These are phyloP conservation scores for Apoderus coryli DNA, from an alignment of 2,888 invertebrate species.

Conservation along the genomic window DNA sequence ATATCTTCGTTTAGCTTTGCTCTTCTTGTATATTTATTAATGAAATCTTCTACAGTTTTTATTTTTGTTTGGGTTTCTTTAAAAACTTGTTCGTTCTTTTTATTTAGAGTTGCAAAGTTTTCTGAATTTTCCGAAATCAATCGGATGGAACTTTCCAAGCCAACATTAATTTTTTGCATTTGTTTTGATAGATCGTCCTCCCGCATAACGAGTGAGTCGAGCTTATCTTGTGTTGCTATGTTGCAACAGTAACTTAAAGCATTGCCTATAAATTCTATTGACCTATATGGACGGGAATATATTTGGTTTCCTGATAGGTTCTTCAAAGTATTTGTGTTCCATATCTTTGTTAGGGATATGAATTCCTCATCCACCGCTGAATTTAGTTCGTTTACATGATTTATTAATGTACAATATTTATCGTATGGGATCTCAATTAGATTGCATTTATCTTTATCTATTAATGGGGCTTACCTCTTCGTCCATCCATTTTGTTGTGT, in stretches of 20 bases:
- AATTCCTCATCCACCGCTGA: too few relatives aligned
- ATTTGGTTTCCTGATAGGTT: too few relatives aligned
- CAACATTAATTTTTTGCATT: slow-evolving; percentile 6
- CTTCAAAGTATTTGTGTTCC: too few relatives aligned
- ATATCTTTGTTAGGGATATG: too few relatives aligned
- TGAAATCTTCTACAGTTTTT: slow-evolving; percentile 6
- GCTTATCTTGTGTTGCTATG: slow-evolving; percentile 1
- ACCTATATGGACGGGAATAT: too few relatives aligned
- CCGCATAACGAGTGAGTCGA: slow-evolving; percentile 4
- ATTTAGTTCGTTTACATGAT: too few relatives aligned
- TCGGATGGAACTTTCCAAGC: slow-evolving; percentile 3
- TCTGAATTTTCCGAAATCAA: slow-evolving; percentile 5
- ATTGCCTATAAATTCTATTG: slow-evolving; percentile 10
- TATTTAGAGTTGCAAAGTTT: slow-evolving; percentile 7
- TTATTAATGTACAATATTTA: too few relatives aligned
- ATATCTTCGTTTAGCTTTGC: slow-evolving; percentile 4
- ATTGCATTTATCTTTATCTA: too few relatives aligned
- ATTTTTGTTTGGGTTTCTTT: slow-evolving; percentile 7
- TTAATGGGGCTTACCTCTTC: too few relatives aligned
- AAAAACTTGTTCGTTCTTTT: slow-evolving; percentile 4
- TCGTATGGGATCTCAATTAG: too few relatives aligned
- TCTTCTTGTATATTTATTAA: slow-evolving; percentile 1
- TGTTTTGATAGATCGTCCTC: slow-evolving; percentile 6
- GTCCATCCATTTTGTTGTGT: too few relatives aligned
- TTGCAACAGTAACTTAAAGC: slow-evolving; percentile 9